A percentile compares a stretch with the other conserved stretches of the same genome.
Conservation (phyloP, 2,797 vertebrate genomes). For the Melopsittacus undulatus region DNA sequence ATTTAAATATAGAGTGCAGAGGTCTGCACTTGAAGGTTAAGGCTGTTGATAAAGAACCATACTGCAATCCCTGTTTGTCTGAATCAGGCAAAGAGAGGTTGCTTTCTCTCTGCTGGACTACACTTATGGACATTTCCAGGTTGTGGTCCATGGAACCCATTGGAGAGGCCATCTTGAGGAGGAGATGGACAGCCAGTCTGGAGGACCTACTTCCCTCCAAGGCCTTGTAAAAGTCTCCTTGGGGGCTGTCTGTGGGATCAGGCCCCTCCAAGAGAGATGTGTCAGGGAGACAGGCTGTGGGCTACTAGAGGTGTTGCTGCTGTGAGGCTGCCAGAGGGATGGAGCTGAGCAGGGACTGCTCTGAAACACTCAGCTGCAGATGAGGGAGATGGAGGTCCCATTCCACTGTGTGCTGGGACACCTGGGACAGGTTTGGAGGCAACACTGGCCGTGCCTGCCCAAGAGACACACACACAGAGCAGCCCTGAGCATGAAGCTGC, state of each 20-base stretch:
- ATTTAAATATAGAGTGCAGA: neutral
- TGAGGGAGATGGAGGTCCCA: neutral
- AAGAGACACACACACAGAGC: neutral
- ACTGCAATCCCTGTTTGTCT: neutral
- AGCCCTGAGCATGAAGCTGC: fast-evolving
- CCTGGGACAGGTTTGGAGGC: fast-evolving
- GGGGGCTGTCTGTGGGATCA: fast-evolving
- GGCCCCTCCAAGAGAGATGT: neutral
- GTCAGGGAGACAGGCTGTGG: neutral
- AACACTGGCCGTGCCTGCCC: fast-evolving
- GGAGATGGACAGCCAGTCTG: neutral
- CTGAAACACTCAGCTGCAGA: fast-evolving
- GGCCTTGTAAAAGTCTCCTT: too few species aligned
- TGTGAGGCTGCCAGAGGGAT: neutral
- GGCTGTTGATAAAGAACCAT: fast-evolving
- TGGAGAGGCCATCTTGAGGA: neutral
- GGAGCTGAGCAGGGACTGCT: fast-evolving
- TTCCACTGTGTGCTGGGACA: fast-evolving
- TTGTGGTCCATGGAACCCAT: fast-evolving
- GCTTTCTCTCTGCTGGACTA: neutral
- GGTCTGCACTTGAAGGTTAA: neutral
- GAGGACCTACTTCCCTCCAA: neutral
- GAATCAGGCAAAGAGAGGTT: neutral
- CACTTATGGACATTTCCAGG: neutral
- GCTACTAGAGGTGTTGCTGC: neutral